Conservation (phyloP, 35 echinoderm and acorn worm genomes). For the Eucidaris tribuloides region DNA sequence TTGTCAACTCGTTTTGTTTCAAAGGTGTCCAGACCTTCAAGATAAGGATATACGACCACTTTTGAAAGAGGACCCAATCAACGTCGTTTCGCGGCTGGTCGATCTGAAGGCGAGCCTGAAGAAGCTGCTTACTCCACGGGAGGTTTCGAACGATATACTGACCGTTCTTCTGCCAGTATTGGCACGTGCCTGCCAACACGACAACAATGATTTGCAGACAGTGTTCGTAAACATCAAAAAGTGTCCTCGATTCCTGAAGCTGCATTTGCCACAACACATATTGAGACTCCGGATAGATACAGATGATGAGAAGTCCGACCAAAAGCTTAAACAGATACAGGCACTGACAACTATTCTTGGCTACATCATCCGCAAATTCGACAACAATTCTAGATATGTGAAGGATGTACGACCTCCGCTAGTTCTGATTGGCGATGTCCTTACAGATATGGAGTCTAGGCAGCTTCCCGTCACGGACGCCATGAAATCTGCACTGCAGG, state of each 20-base stretch:
- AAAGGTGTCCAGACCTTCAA: no score
- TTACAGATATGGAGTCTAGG: constrained; percentile 3
- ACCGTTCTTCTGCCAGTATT: background rate
- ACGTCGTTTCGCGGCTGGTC: no score
- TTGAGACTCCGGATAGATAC: background rate
- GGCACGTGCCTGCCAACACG: background rate
- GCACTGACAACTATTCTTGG: background rate
- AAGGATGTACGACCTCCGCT: background rate
- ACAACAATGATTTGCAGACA: background rate
- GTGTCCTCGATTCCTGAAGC: background rate
- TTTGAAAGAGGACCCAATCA: no score
- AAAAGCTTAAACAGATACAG: background rate
- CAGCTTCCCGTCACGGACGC: background rate
- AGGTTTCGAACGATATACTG: background rate
- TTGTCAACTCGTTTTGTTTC: no score
- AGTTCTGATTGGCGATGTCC: constrained; percentile 3
- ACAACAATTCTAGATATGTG: no score
- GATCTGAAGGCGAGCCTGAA: background rate
- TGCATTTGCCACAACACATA: constrained; percentile 5
- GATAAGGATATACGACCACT: no score
- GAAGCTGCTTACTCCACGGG: background rate
- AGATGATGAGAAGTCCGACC: background rate
- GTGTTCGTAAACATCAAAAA: background rate
- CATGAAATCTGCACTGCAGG: background rate
- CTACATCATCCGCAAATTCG: background rate